A percentile compares a stretch with the other conserved stretches of the same genome.
phyloP scores from a whole-genome alignment of 2,888 invertebrate genomes.

The Itoplectis maculator region DNA sequence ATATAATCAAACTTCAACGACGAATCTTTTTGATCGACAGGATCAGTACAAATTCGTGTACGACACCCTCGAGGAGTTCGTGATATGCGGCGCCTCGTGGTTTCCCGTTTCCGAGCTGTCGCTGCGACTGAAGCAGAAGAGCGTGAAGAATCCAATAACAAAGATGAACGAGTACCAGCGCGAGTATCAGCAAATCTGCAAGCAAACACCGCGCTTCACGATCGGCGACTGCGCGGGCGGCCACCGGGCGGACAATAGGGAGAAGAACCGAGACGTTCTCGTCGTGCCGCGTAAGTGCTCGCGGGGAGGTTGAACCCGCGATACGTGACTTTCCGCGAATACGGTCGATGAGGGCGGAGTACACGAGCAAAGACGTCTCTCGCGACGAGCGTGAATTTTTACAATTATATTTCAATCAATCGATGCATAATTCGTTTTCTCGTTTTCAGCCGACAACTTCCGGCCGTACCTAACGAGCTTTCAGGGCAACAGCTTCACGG shows the following conservation, averaged over 20 bases:
- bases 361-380: not conserved
- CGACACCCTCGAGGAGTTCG: conserved; percentile 96
- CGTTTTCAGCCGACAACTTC: conserved; percentile 96
- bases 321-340: conserved; percentile 12
- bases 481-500: conserved; percentile 98
- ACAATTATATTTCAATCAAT: too few relatives aligned
- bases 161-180: conserved; percentile 97
- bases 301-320: too few relatives aligned
- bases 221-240: conserved; percentile 99
- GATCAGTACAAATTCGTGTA: conserved; percentile 99
- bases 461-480: conserved; percentile 98
- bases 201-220: conserved; percentile 97
- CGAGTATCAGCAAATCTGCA: conserved; percentile 97
- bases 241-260: conserved; percentile 98
- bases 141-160: conserved; percentile 92
- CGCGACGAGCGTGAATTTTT: not conserved
- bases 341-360: not conserved
- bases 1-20: not conserved
- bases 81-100: conserved; percentile 97
- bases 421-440: too few relatives aligned
- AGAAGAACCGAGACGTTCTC: conserved; percentile 98
- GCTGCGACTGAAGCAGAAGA: conserved; percentile 95
- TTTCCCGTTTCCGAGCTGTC: conserved; percentile 97
- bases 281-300: conserved; percentile 94
- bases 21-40: conserved; percentile 85